Conservation (phyloP, 2,888 invertebrate genomes). For the Siphonodentalium dalli region DNA sequence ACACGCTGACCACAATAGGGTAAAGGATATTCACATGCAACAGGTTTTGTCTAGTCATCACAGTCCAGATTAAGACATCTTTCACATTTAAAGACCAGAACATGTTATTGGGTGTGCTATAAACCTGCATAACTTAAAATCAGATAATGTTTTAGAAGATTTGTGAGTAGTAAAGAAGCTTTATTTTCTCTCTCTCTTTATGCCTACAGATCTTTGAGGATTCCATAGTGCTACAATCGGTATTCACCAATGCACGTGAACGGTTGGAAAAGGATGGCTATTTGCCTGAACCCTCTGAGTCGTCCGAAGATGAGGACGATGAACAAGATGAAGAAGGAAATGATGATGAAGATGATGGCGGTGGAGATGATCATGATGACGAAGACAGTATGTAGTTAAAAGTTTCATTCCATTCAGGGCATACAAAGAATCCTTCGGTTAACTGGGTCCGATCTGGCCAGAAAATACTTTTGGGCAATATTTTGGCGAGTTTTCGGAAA, state of each 20-base stretch:
- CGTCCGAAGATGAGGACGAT: constrained; percentile 42
- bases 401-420: no score
- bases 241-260: constrained; percentile 67
- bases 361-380: constrained; percentile 45
- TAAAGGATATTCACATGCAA: no score
- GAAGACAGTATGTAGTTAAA: constrained; percentile 43
- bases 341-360: constrained; percentile 38
- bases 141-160: not conserved
- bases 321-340: constrained; percentile 47
- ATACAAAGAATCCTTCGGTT: no score
- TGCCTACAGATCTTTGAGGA: constrained; percentile 85
- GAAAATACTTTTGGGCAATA: no score
- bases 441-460: no score
- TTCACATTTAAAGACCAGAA: no score
- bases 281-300: constrained; percentile 32
- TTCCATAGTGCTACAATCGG: constrained; percentile 86
- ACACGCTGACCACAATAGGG: no score
- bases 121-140: no score
- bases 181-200: not conserved
- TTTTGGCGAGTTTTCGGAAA: no score
- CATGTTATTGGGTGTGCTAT: no score
- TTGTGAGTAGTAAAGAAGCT: not conserved
- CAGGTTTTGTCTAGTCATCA: no score
- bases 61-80: no score
- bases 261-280: constrained; percentile 62